Evolutionary conservation across 2,113 vertebrate species (phyloP).

Genomic region (Petaurus breviceps): DNA sequence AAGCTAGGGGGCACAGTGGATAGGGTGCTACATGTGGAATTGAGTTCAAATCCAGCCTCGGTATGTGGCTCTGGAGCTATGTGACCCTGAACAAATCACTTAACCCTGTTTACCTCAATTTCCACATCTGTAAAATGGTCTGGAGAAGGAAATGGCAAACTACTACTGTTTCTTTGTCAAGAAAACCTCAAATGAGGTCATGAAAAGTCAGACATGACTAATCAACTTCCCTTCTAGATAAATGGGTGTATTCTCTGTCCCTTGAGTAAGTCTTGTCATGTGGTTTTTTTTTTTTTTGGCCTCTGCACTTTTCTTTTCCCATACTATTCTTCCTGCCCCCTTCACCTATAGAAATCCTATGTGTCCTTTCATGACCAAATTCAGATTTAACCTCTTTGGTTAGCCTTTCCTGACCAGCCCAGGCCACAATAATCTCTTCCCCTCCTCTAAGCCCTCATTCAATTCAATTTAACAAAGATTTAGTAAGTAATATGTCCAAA

Average conservation of each 20-base stretch:
- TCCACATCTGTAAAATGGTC: background rate
- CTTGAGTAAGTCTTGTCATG: background rate
- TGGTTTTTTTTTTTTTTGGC: background rate
- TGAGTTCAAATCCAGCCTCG: too few species aligned
- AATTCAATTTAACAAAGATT: too few species aligned
- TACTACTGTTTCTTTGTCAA: background rate
- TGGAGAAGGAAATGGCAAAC: background rate
- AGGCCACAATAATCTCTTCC: too few species aligned
- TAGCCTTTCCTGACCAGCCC: too few species aligned
- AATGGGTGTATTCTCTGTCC: background rate
- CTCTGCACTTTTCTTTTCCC: background rate
- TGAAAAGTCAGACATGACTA: background rate
- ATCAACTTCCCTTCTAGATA: background rate
- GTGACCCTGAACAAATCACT: background rate
- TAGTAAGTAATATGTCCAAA: too few species aligned
- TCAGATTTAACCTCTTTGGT: too few species aligned
- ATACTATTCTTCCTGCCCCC: background rate
- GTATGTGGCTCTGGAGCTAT: background rate
- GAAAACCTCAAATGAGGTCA: background rate
- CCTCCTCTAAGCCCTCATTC: too few species aligned
- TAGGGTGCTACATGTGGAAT: too few species aligned
- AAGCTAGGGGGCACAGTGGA: too few species aligned
- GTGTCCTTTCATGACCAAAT: too few species aligned
- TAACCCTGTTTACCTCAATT: background rate
- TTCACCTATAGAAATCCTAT: background rate